Base-by-base conservation (phyloP, 2,797 vertebrate species). In the Scyliorhinus canicula region DNA sequence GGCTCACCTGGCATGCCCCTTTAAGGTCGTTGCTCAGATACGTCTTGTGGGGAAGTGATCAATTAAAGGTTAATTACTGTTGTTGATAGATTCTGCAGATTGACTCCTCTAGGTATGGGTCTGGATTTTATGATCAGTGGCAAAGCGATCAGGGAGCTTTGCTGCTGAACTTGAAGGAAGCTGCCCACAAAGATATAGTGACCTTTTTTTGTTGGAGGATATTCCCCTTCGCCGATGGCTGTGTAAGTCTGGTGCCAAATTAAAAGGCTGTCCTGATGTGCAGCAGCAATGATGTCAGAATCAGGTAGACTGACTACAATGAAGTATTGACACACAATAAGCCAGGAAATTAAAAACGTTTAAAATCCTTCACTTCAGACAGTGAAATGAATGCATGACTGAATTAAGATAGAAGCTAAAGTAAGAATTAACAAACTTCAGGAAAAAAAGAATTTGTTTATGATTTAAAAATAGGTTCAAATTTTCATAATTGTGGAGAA, bases 61-160 rank as follows among this genome's bases (percentile, higher is more conserved):
- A 91, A 91, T 91, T 91, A 63, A 6, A 91, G 7, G 88, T 91
- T 44, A 91, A 91, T 91, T 91, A 31, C 69, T 74, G n/a, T 63
- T 65, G 88, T 63, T 91, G 88, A 91, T 40, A 40, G 35, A 24
- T 44, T 44, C 24, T 63, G 50, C 60, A 44, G n/a, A 21, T 65
- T 60, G 31, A n/a, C n/a, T 65, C 57, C 86, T 40, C n/a, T 91
- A n/a, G 1, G 35, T 57, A 57, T 57, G 57, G 69, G 69, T 9
- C 69, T 71, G 69, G 0, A 35, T 71, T 71, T 71, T 71, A 31
- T 1, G 21, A 28, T 71, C 71, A 35, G 71, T 40, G 11, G 71
- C 31, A 11, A 71, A 71, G 28, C 5, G 4, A 55, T 55, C 9
- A 71, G 69, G 71, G n/a, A 77, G 35, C n/a, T 77, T 9, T 3